Conservation (phyloP, 2,113 vertebrate species). For the Pavo muticus region DNA sequence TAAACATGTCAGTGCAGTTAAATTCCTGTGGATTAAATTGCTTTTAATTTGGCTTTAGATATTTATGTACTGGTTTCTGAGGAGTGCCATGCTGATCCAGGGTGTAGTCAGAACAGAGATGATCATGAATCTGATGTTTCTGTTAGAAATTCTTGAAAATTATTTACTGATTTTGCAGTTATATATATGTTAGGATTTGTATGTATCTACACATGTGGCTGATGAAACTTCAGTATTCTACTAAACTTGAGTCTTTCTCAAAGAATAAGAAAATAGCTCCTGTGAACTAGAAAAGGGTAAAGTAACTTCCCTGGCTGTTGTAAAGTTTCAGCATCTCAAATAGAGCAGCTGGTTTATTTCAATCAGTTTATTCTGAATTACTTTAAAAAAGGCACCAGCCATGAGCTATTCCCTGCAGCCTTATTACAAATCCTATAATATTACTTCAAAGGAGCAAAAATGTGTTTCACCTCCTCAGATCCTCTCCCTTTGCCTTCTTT, state of each 20-base stretch:
- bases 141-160: neutral
- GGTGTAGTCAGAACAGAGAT: neutral
- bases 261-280: neutral
- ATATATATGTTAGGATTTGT: slow-evolving; percentile 8
- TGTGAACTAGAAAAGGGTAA: slow-evolving; percentile 32
- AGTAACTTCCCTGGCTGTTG: slow-evolving; percentile 49
- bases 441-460: slow-evolving; percentile 83
- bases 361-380: slow-evolving; percentile 78
- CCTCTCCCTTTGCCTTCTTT: slow-evolving; percentile 73
- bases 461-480: slow-evolving; percentile 78
- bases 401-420: slow-evolving; percentile 77
- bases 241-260: slow-evolving; percentile 5
- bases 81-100: slow-evolving; percentile 9
- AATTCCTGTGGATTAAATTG: slow-evolving; percentile 57
- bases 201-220: neutral
- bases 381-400: slow-evolving; percentile 73
- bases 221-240: slow-evolving; percentile 37
- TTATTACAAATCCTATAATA: slow-evolving; percentile 82
- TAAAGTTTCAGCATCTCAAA: slow-evolving; percentile 75
- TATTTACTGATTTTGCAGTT: neutral
- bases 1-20: slow-evolving; percentile 43
- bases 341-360: slow-evolving; percentile 79
- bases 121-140: neutral
- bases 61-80: slow-evolving; percentile 58
- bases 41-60: slow-evolving; percentile 54